Evolutionary conservation across 2,888 invertebrate species (phyloP).

Genomic region (Chymomyza fuscimana): DNA sequence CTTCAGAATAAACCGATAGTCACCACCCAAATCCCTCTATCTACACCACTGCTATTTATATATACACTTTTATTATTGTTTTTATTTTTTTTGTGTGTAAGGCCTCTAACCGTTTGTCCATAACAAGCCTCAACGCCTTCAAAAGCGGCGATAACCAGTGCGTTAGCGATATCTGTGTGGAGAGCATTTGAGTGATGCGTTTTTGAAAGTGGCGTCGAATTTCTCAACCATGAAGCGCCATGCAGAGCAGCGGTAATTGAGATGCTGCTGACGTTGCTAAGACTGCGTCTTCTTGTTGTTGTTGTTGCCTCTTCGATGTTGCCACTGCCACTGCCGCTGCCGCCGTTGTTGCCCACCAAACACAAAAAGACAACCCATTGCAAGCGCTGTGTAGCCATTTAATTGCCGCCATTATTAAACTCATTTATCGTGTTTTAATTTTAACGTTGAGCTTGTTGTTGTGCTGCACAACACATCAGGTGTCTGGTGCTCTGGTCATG

Average conservation of each 20-base stretch:
- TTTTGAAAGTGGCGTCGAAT: conserved; percentile 73
- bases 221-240: conserved; percentile 73
- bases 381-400: conserved; percentile 58
- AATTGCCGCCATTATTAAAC: conserved; percentile 76
- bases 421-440: conserved; percentile 76
- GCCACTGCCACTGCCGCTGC: conserved; percentile 27
- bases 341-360: conserved; percentile 15
- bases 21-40: too few species aligned
- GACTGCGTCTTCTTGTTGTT: conserved; percentile 37
- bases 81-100: not conserved
- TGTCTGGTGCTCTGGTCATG: conserved; percentile 26
- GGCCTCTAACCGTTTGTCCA: conserved; percentile 39
- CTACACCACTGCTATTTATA: too few species aligned
- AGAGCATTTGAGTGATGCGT: conserved; percentile 64
- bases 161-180: not conserved
- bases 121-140: conserved; percentile 66
- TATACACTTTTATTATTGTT: conserved; percentile 12
- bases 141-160: conserved; percentile 16
- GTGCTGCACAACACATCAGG: conserved; percentile 37
- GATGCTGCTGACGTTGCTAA: conserved; percentile 58
- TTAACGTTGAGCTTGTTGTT: conserved; percentile 56
- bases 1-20: too few species aligned
- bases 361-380: not conserved
- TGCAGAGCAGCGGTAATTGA: conserved; percentile 69
- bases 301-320: conserved; percentile 15